Base-by-base conservation (phyloP, 2,888 invertebrate genomes). In the Protophormia terraenovae region DNA sequence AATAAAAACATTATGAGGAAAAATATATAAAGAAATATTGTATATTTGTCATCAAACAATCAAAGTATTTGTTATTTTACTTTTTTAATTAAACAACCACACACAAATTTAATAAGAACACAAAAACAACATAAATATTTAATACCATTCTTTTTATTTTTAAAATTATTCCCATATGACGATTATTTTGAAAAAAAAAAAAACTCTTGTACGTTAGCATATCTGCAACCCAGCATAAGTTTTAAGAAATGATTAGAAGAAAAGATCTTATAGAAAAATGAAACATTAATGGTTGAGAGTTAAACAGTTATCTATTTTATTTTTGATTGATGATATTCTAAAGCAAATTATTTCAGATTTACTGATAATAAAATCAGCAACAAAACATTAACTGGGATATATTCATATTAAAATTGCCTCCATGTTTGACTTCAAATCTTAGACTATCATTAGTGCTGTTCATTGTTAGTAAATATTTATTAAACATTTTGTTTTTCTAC, bases 391-490 rank as follows among this genome's bases (percentile, higher is more conserved):
- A n/a, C 45, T 60, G 60, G 60, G 32, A 16, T 73, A 6, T 3
- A 22, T 27, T 60, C 45, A 45, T 27, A 22, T 12, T 45, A 3
- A 3, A 0, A 58, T n/a, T 32, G 22, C 3, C 3, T 45, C 3
- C 4, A 6, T 19, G 19, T 16, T 19, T 29, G 16, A 58, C 10
- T 41, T 12, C 24, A 1, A 24, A 47, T 47, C 4, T 50, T 27
- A 38, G 62, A 50, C 16, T 75, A 67, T 76, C 60, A 53, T 78
- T 66, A 84, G 78, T 81, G 84, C 50, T 60, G 60, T 86, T 81
- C 76, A 82, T 47, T 86, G 60, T 82, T 81, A 45, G 80, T 85
- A 87, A 88, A 86, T 83, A 87, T 87, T 87, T 86, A 79, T 79
- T 80, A 82, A 85, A 87, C 29, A 84, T 84, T 87, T 86, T 77